Evolutionary conservation across 1,140 invertebrate genomes (phyloP).

Genomic region (Heliconius hermathena): DNA sequence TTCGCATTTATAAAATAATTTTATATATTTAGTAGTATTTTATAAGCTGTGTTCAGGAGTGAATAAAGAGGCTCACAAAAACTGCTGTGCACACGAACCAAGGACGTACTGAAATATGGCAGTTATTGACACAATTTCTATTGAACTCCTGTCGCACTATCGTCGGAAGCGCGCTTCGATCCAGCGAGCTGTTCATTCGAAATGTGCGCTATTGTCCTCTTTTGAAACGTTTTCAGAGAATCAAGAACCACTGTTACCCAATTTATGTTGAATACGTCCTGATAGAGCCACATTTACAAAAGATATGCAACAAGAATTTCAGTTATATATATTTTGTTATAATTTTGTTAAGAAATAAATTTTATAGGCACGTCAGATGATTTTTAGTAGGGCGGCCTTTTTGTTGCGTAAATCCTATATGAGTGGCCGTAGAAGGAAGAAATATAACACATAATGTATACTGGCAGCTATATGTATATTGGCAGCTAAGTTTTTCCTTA

Average conservation of each 20-base stretch:
- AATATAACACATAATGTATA: too few species aligned
- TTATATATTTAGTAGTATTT: too few species aligned
- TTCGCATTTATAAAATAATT: too few species aligned
- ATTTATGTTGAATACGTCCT: not conserved
- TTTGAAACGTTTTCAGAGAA: not conserved
- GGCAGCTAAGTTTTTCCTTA: too few species aligned
- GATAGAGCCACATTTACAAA: not conserved
- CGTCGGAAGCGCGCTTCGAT: not conserved
- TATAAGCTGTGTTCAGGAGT: too few species aligned
- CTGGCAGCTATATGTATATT: too few species aligned
- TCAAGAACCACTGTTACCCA: not conserved
- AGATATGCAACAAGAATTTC: not conserved
- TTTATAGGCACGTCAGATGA: too few species aligned
- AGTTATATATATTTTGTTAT: not conserved
- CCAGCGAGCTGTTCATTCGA: conserved; percentile 5
- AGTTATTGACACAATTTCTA: conserved; percentile 9
- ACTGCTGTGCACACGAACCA: not conserved
- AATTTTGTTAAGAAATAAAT: too few species aligned
- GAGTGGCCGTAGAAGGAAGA: too few species aligned
- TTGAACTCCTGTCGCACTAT: not conserved
- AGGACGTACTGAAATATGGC: not conserved
- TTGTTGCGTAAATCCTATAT: too few species aligned
- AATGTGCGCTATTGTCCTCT: conserved; percentile 3
- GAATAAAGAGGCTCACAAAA: not conserved
- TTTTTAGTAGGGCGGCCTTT: too few species aligned